A percentile compares a stretch with the other conserved stretches of the same genome.
phyloP scores from a whole-genome alignment of 2,113 vertebrate species.

The Chaetorhynchus papuensis region DNA sequence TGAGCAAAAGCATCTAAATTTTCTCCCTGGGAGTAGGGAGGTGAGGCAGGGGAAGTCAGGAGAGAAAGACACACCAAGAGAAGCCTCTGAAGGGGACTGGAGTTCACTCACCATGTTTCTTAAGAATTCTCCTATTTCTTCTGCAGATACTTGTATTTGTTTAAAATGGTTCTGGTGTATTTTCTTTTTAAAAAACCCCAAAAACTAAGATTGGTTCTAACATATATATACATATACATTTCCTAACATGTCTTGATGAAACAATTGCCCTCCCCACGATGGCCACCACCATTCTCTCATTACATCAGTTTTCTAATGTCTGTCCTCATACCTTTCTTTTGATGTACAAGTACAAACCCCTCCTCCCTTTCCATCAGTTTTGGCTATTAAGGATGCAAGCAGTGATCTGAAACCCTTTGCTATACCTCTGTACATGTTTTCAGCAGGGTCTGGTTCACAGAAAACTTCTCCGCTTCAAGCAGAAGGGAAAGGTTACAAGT shows the following conservation, averaged over 20 bases:
- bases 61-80: background rate
- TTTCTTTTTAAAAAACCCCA: background rate
- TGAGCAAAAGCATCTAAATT: background rate
- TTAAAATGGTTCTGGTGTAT: background rate
- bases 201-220: background rate
- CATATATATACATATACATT: background rate
- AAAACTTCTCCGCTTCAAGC: background rate
- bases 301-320: background rate
- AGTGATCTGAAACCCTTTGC: background rate
- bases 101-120: background rate
- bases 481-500: background rate
- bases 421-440: background rate
- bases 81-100: background rate
- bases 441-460: background rate
- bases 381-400: background rate
- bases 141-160: background rate
- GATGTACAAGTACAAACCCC: background rate
- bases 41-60: background rate
- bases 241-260: background rate
- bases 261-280: accelerated
- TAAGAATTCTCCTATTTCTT: background rate
- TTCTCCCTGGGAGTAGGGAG: background rate
- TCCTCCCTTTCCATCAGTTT: background rate
- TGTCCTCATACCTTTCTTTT: background rate
- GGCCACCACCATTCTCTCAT: background rate